phyloP scores from a whole-genome alignment of 2,797 vertebrate species.

The Lemur catta region DNA sequence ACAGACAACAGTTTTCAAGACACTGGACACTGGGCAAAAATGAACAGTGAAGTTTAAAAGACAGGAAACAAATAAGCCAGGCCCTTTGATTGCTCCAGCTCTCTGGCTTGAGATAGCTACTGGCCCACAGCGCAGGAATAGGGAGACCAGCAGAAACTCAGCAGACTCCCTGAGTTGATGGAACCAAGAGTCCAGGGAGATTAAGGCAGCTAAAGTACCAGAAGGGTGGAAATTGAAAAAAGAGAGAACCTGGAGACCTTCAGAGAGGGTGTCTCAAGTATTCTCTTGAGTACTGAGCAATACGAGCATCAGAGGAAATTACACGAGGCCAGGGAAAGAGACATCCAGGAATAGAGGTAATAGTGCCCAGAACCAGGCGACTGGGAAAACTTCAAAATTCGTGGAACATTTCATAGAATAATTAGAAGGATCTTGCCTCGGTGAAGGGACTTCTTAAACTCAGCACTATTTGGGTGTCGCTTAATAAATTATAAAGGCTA shows the following conservation, averaged over 20 bases:
- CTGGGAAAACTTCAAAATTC: background rate
- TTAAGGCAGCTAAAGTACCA: background rate
- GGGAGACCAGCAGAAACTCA: background rate
- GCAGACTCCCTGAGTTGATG: background rate
- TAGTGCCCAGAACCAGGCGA: background rate
- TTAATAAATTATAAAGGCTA: background rate
- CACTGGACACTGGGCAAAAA: background rate
- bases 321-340: background rate
- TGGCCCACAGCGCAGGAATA: background rate
- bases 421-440: background rate
- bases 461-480: background rate
- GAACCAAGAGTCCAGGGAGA: background rate
- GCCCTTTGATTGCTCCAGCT: background rate
- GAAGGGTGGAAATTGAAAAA: background rate
- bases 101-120: background rate
- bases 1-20: background rate
- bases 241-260: background rate
- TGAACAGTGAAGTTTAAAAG: background rate
- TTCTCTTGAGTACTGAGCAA: background rate
- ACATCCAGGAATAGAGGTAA: too few species aligned
- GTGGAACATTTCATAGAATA: background rate
- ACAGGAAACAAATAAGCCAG: background rate
- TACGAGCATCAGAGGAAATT: background rate
- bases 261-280: background rate
- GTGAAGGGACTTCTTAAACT: background rate